phyloP scores from a whole-genome alignment of 1,140 invertebrate genomes.

The Conus ventricosus region DNA sequence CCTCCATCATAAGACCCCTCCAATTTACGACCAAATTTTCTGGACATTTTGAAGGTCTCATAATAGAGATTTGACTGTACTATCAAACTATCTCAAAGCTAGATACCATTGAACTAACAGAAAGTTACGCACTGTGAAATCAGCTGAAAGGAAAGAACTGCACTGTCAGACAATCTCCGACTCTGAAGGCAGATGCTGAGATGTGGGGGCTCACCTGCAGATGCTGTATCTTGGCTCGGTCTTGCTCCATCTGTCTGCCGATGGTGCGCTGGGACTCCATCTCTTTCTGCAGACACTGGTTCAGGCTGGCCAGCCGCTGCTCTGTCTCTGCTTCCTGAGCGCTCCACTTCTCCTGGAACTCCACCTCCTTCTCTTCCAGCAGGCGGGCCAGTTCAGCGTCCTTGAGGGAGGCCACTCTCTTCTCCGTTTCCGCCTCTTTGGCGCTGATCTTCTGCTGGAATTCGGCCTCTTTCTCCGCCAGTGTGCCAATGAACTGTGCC shows the following conservation, averaged over 20 bases:
- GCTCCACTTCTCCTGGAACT: slow-evolving; percentile 19
- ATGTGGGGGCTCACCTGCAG: slow-evolving; percentile 13
- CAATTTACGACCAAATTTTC: too few relatives aligned
- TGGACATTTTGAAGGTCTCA: too few relatives aligned
- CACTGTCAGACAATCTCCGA: too few relatives aligned
- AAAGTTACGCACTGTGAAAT: too few relatives aligned
- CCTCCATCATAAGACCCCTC: too few relatives aligned
- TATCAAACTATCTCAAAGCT: too few relatives aligned
- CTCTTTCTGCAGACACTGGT: slow-evolving; percentile 44
- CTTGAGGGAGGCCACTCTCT: background rate
- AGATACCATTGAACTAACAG: too few relatives aligned
- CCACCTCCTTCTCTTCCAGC: slow-evolving; percentile 33
- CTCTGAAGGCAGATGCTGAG: too few relatives aligned
- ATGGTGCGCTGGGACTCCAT: slow-evolving; percentile 33
- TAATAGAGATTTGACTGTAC: too few relatives aligned
- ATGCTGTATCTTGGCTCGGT: slow-evolving; percentile 25
- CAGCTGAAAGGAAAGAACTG: too few relatives aligned
- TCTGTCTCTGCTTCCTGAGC: slow-evolving; percentile 37
- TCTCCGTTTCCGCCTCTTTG: slow-evolving; percentile 28
- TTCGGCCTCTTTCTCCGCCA: slow-evolving; percentile 21
- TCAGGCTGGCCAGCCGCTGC: slow-evolving; percentile 34
- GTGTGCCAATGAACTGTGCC: background rate
- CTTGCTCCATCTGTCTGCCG: slow-evolving; percentile 1
- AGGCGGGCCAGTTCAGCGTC: background rate
- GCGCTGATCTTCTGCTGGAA: slow-evolving; percentile 6